Percentiles rank a stretch among this genome's conserved stretches.
phyloP scores from a whole-genome alignment of 2,113 vertebrate genomes.

The Limanda limanda region DNA sequence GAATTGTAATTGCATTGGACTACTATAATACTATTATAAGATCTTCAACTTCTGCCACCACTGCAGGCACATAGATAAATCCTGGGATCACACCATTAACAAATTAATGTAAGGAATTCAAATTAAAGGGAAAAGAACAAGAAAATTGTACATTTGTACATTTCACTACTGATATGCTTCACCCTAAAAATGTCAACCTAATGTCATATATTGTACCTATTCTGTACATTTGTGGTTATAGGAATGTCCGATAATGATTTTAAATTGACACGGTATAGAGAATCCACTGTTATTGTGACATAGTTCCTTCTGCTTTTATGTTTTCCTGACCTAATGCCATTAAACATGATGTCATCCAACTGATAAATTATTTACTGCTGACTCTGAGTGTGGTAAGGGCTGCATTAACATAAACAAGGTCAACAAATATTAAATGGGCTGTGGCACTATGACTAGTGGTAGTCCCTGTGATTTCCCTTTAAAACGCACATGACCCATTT shows the following conservation, averaged over 20 bases:
- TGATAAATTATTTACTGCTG: slow-evolving; percentile 38
- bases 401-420: slow-evolving; percentile 53
- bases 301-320: background rate
- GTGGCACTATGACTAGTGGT: slow-evolving; percentile 4
- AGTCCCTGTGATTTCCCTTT: slow-evolving; percentile 43
- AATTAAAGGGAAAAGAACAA: too few relatives aligned
- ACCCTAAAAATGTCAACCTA: too few relatives aligned
- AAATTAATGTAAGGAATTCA: too few relatives aligned
- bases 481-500: slow-evolving; percentile 73
- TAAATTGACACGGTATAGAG: background rate
- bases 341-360: slow-evolving; percentile 16
- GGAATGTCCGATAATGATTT: slow-evolving; percentile 1
- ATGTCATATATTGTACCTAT: background rate
- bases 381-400: slow-evolving; percentile 4
- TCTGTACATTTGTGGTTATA: background rate
- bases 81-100: too few relatives aligned
- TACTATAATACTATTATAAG: too few relatives aligned
- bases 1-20: too few relatives aligned
- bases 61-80: background rate
- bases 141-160: too few relatives aligned
- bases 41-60: background rate
- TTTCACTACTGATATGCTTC: too few relatives aligned
- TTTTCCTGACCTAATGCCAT: slow-evolving; percentile 4
- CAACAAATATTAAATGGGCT: slow-evolving; percentile 42
- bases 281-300: background rate